These are phyloP conservation scores for Dolomedes plantarius DNA, from an alignment of 2,888 invertebrate genomes.

Conservation along the genomic window DNA sequence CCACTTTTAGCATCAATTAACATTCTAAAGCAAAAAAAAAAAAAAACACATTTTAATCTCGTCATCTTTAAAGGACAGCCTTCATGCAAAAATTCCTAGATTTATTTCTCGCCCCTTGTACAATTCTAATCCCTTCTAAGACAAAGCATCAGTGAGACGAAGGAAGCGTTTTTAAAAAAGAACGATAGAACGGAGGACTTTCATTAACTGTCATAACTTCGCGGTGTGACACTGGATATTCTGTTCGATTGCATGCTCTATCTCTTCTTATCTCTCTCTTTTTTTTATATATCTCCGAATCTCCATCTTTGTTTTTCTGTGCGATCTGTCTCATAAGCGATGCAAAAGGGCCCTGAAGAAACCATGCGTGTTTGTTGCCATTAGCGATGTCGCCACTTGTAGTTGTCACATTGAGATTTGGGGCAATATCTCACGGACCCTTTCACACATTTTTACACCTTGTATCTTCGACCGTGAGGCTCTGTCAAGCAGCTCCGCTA, in stretches of 20 bases:
- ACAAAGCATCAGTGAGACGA: neutral
- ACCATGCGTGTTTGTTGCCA: conserved; percentile 45
- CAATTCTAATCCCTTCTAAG: conserved; percentile 13
- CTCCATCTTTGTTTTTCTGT: neutral
- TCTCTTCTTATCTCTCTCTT: neutral
- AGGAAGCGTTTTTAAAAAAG: conserved; percentile 7
- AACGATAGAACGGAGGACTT: conserved; percentile 23
- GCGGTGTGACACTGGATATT: conserved; percentile 9
- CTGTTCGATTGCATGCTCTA: conserved; percentile 17
- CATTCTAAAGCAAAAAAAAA: too few relatives aligned
- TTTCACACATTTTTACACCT: conserved; percentile 37
- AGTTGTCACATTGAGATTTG: conserved; percentile 39
- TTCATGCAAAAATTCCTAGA: too few relatives aligned
- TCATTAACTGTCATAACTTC: conserved; percentile 49
- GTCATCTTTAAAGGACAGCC: too few relatives aligned
- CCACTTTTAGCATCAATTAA: too few relatives aligned
- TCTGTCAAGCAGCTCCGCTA: neutral
- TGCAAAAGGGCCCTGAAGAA: conserved; percentile 41
- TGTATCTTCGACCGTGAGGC: neutral
- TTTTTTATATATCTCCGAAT: neutral
- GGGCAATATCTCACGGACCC: conserved; percentile 60
- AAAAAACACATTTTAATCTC: too few relatives aligned
- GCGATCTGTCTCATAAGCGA: conserved; percentile 30
- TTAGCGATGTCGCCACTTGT: conserved; percentile 49
- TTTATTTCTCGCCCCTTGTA: too few relatives aligned